phyloP scores from a whole-genome alignment of 2,797 vertebrate species.

The Crypturellus tataupa region DNA sequence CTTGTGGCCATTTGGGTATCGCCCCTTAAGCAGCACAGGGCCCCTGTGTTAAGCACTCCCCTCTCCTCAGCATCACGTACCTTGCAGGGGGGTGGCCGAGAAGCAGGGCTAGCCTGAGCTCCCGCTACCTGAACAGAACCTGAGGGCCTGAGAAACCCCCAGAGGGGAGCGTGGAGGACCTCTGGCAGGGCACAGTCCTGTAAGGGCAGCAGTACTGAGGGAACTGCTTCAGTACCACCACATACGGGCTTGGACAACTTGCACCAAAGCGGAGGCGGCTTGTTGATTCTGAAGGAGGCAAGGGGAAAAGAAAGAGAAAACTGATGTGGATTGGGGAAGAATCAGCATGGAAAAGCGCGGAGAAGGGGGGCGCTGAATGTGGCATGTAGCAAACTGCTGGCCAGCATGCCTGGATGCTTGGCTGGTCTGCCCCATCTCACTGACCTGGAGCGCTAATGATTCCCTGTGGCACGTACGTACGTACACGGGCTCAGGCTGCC shows the following conservation, averaged over 20 bases:
- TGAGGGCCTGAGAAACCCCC: accelerated
- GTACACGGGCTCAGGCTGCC: not conserved
- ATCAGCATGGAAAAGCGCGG: not conserved
- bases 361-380: not conserved
- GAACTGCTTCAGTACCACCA: not conserved
- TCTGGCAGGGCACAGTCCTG: not conserved
- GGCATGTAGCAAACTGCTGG: not conserved
- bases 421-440: not conserved
- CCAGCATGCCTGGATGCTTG: not conserved
- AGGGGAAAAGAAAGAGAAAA: not conserved
- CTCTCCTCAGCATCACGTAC: too few species aligned
- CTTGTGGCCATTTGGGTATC: not conserved
- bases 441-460: not conserved
- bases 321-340: not conserved
- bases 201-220: not conserved
- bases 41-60: not conserved
- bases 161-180: not conserved
- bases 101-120: not conserved
- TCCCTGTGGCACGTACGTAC: not conserved
- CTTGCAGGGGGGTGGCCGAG: not conserved
- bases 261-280: not conserved
- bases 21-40: not conserved
- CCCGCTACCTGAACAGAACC: not conserved
- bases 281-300: not conserved
- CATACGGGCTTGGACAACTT: not conserved